These are phyloP conservation scores for Crotalus horridus DNA, from an alignment of 2,113 vertebrate genomes.

Conservation along the genomic window DNA sequence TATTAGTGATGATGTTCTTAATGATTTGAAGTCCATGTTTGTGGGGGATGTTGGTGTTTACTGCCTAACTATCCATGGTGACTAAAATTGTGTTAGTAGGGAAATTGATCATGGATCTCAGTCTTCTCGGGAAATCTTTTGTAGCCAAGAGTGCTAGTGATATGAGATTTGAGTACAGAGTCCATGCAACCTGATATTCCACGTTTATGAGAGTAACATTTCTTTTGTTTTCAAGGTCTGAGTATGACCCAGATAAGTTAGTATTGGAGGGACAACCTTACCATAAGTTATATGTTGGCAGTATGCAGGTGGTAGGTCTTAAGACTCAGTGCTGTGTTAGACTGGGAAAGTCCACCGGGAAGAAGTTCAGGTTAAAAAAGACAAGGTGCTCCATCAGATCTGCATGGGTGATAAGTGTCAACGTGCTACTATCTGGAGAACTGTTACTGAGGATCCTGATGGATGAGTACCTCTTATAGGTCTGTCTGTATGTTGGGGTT, in stretches of 20 bases:
- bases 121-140: not conserved
- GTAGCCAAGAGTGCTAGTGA: not conserved
- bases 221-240: not conserved
- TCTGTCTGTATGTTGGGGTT: not conserved
- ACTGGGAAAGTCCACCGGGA: not conserved
- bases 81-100: not conserved
- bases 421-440: not conserved
- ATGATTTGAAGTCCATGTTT: not conserved
- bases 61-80: not conserved
- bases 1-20: not conserved
- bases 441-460: not conserved
- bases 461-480: not conserved
- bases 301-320: not conserved
- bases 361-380: not conserved
- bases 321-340: not conserved
- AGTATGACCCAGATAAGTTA: not conserved
- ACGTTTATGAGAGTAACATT: not conserved
- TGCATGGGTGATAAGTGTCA: not conserved
- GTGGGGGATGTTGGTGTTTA: not conserved
- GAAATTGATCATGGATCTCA: not conserved
- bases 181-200: not conserved
- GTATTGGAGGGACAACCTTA: not conserved
- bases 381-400: not conserved
- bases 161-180: not conserved
- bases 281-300: not conserved